Conservation (phyloP, 1,140 invertebrate genomes). For the Rhynchophorus ferrugineus region DNA sequence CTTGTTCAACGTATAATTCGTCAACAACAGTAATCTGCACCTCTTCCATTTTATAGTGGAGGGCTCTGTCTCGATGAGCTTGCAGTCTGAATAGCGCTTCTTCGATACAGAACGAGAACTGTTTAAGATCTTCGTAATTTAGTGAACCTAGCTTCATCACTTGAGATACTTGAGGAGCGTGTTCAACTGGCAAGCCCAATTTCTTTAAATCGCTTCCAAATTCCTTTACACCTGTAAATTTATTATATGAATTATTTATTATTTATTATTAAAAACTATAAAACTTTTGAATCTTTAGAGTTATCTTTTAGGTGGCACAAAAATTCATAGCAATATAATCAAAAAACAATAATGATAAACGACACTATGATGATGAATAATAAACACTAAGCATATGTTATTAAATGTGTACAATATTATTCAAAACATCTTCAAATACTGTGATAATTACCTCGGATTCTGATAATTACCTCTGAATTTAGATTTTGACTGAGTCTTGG, state of each 20-base stretch:
- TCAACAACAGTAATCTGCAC: conserved; percentile 94
- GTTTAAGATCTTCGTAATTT: conserved; percentile 81
- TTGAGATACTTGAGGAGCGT: conserved; percentile 93
- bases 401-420: no score
- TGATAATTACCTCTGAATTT: no score
- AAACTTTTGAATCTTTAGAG: no score
- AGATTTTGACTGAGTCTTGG: no score
- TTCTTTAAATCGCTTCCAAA: conserved; percentile 88
- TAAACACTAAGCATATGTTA: no score
- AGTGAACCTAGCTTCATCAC: conserved; percentile 92
- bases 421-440: no score
- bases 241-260: neutral
- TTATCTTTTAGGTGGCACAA: no score
- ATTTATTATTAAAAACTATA: neutral
- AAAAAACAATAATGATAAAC: no score
- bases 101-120: conserved; percentile 83
- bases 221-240: conserved; percentile 60
- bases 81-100: conserved; percentile 79
- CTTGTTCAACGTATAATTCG: conserved; percentile 92
- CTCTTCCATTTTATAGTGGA: conserved; percentile 97
- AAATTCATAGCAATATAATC: no score
- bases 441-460: no score
- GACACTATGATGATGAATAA: no score
- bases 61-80: conserved; percentile 78
- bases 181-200: conserved; percentile 92